These are phyloP conservation scores for Drosophila bocki DNA, from an alignment of 1,140 invertebrate species.

Conservation along the genomic window DNA sequence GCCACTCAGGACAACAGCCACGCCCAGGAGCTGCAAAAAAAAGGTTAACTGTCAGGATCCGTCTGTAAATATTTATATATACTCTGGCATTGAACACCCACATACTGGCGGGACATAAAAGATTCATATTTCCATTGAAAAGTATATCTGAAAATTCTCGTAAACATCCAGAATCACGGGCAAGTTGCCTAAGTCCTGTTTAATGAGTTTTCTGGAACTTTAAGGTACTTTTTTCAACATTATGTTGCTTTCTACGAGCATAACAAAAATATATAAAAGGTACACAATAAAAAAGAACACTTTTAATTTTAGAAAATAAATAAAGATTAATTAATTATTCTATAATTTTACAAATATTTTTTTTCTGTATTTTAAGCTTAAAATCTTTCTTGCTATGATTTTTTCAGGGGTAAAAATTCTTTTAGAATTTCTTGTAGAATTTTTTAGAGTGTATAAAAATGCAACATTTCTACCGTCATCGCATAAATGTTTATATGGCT, in stretches of 20 bases:
- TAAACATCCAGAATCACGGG: slow-evolving; percentile 19
- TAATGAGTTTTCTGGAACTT: slow-evolving; percentile 44
- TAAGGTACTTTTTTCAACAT: slow-evolving; percentile 7
- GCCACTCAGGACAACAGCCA: slow-evolving; percentile 19
- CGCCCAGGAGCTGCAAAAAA: slow-evolving; percentile 25
- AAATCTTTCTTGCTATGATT: not conserved
- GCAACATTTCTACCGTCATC: slow-evolving; percentile 17
- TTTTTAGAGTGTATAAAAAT: slow-evolving; percentile 1
- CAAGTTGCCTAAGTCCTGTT: slow-evolving; percentile 30
- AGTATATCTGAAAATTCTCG: slow-evolving; percentile 34
- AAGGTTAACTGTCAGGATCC: slow-evolving; percentile 49
- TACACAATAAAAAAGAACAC: not conserved
- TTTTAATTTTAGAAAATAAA: not conserved
- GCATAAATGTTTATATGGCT: slow-evolving; percentile 26
- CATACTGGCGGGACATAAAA: slow-evolving; percentile 23
- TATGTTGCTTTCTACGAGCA: not conserved
- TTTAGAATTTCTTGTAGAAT: not conserved
- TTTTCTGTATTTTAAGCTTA: not conserved
- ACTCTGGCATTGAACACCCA: slow-evolving; percentile 20
- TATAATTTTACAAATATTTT: not conserved
- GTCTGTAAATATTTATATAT: slow-evolving; percentile 9
- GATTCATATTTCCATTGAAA: slow-evolving; percentile 41
- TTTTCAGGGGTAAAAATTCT: no score
- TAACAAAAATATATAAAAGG: not conserved
- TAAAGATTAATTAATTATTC: no score